phyloP scores from a whole-genome alignment of 2,797 vertebrate species.

The Brachyrhaphis roseni region DNA sequence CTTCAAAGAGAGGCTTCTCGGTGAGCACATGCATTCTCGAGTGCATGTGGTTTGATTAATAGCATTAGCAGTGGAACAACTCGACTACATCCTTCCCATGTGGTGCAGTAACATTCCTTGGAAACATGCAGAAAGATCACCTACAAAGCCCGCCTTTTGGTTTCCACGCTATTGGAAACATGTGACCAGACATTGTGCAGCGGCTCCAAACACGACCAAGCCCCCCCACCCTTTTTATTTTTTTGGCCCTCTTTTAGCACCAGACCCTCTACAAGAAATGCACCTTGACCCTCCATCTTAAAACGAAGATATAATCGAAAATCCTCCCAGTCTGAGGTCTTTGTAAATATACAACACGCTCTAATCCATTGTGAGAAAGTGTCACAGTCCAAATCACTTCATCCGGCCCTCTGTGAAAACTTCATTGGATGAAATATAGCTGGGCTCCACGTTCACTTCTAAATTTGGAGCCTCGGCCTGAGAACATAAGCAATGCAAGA shows the following conservation, averaged over 20 bases:
- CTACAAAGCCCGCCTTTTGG: slow-evolving; percentile 39
- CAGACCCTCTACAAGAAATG: slow-evolving; percentile 66
- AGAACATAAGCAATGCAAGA: slow-evolving; percentile 60
- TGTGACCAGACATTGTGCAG: slow-evolving; percentile 48
- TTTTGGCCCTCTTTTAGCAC: background rate
- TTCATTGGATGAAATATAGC: slow-evolving; percentile 42
- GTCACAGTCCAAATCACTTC: background rate
- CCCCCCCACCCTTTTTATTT: background rate
- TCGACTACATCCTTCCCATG: slow-evolving; percentile 62
- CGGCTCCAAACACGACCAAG: slow-evolving; percentile 51
- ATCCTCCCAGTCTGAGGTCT: slow-evolving; percentile 19
- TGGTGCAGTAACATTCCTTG: slow-evolving; percentile 61
- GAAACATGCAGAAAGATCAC: slow-evolving; percentile 58
- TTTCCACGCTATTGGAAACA: slow-evolving; percentile 49
- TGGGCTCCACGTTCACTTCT: slow-evolving; percentile 42
- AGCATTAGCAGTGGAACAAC: slow-evolving; percentile 63
- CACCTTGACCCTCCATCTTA: slow-evolving; percentile 67
- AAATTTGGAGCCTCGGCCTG: slow-evolving; percentile 59
- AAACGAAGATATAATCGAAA: slow-evolving; percentile 52
- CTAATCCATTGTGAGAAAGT: background rate
- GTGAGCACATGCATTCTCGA: slow-evolving; percentile 47
- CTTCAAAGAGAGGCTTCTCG: slow-evolving; percentile 54
- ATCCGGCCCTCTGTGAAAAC: background rate
- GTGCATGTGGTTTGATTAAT: slow-evolving; percentile 70
- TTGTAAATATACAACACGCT: slow-evolving; percentile 2